Base-by-base conservation (phyloP, 2,888 invertebrate genomes). In the Hydroisotoma schaefferi region DNA sequence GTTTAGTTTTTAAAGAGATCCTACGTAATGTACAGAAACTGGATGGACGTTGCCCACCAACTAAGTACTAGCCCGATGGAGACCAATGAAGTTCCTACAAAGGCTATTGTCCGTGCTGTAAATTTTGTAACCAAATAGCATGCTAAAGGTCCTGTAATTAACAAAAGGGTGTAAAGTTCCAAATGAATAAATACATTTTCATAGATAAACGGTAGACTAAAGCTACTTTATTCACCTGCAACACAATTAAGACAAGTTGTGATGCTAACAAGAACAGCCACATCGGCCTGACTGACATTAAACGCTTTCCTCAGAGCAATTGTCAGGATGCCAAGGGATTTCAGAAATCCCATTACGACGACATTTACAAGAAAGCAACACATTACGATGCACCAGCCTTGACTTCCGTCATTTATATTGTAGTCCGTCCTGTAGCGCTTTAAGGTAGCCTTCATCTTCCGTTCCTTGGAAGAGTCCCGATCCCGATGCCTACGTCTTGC, bases 341-440 rank as follows among this genome's bases (percentile, higher is more conserved):
- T 65, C 57, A 60, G 60, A 28, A 65, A 60, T 20, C 65, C 65
- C 51, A 65, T 44, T 8, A 65, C 57, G 12, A 65, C 28, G 28
- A 62, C 37, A 53, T 65, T 65, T 2, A 62, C 51, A 12, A 65
- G 26, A 43, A 62, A 65, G 20, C 57, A 57, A 2, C 62, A 48
- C 12, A 33, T 28, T 2, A 65, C 65, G 29, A 58, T 60, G 10
- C 40, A 49, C 65, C 62, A 62, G 22, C 37, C 52, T 25, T 37
- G 37, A 33, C 52, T 52, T 6, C 52, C 52, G 37, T 52, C 33
- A 23, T 52, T 38, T 18, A 10, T 38, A 28, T 28, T 18, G 26
- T 4, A 4, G 20, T 40, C 40, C 5, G 20, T n/a, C n/a, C n/a
- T n/a, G n/a, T n/a, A n/a, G n/a, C n/a, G n/a, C n/a, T n/a, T n/a